phyloP scores from a whole-genome alignment of 2,888 invertebrate species.

The Lepidocyrtinus sp. region DNA sequence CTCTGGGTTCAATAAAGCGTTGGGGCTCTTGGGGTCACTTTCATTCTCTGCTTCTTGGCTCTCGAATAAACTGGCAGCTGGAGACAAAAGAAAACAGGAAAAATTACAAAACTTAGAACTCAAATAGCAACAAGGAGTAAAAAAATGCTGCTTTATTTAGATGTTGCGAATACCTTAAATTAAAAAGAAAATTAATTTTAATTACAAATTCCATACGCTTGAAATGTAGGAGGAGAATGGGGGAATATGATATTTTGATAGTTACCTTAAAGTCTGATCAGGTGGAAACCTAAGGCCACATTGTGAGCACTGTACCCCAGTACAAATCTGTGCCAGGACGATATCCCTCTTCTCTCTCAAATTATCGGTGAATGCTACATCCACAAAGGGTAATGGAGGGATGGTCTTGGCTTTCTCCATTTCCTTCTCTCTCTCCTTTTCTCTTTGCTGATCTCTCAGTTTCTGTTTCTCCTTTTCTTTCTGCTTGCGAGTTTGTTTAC shows the following conservation, averaged over 20 bases:
- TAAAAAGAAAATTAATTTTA: background rate
- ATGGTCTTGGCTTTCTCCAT: slow-evolving; percentile 60
- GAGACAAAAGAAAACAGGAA: too few relatives aligned
- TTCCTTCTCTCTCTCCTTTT: slow-evolving; percentile 47
- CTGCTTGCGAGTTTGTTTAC: slow-evolving; percentile 16
- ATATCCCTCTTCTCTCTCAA: slow-evolving; percentile 63
- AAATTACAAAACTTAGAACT: too few relatives aligned
- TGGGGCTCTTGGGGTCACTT: slow-evolving; percentile 72
- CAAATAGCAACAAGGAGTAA: too few relatives aligned
- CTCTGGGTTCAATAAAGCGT: slow-evolving; percentile 75
- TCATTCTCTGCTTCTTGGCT: slow-evolving; percentile 75
- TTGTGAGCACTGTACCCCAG: slow-evolving; percentile 96
- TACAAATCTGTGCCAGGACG: slow-evolving; percentile 77
- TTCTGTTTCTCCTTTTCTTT: background rate
- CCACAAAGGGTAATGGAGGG: slow-evolving; percentile 65
- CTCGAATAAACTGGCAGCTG: slow-evolving; percentile 93
- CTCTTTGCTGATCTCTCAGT: slow-evolving; percentile 42
- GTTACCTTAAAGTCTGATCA: slow-evolving; percentile 88
- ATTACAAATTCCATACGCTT: background rate
- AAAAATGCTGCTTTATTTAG: too few relatives aligned
- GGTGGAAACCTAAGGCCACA: slow-evolving; percentile 96
- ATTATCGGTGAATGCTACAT: slow-evolving; percentile 64
- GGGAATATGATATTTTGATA: too few relatives aligned
- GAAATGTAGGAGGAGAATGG: slow-evolving; percentile 2
- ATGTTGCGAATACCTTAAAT: slow-evolving; percentile 88